phyloP scores from a whole-genome alignment of 1,140 invertebrate species.

The Oncopeltus fasciatus region DNA sequence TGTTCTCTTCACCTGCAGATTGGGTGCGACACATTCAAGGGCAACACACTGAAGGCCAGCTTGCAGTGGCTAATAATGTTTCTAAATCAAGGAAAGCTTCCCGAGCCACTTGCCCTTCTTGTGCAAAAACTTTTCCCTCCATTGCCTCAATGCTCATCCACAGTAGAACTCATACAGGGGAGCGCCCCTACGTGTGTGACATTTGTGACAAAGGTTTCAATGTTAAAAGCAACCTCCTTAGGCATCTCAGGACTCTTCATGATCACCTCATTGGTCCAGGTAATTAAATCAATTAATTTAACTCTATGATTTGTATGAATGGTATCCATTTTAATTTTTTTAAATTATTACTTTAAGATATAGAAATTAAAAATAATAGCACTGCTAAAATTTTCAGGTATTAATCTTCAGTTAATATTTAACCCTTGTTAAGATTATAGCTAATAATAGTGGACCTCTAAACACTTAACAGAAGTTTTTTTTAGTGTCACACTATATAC shows the following conservation, averaged over 20 bases:
- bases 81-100: not conserved
- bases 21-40: conserved; percentile 73
- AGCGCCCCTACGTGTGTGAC: conserved; percentile 53
- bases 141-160: conserved; percentile 58
- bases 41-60: conserved; percentile 65
- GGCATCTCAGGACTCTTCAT: conserved; percentile 47
- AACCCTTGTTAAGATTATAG: too few relatives aligned
- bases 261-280: conserved; percentile 21
- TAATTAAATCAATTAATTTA: too few relatives aligned
- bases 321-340: too few relatives aligned
- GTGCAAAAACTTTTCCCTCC: conserved; percentile 59
- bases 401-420: too few relatives aligned
- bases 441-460: too few relatives aligned
- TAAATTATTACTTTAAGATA: too few relatives aligned
- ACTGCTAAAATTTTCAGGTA: too few relatives aligned
- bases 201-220: conserved; percentile 63
- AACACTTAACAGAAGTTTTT: too few relatives aligned
- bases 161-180: conserved; percentile 29
- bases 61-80: conserved; percentile 54
- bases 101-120: conserved; percentile 38
- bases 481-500: too few relatives aligned
- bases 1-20: conserved; percentile 63
- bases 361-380: too few relatives aligned
- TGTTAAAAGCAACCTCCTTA: conserved; percentile 57
- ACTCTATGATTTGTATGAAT: too few relatives aligned